These are phyloP conservation scores for Scomber colias DNA, from an alignment of 2,113 vertebrate genomes.

Conservation along the genomic window DNA sequence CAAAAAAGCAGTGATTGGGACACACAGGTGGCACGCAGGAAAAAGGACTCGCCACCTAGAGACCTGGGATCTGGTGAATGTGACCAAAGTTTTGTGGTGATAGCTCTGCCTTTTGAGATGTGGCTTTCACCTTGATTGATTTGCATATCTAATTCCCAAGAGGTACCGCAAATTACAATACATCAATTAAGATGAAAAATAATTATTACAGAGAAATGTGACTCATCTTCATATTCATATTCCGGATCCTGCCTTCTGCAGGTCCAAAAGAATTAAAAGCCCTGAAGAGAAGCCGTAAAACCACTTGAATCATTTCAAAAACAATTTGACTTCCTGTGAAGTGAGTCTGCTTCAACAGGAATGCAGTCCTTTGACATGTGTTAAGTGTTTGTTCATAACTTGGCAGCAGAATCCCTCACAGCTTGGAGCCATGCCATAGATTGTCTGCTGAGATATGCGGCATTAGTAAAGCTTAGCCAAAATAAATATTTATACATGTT, in stretches of 20 bases:
- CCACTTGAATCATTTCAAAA: not conserved
- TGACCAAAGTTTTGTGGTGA: constrained; percentile 11
- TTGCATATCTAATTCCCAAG: not conserved
- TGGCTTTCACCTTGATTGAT: not conserved
- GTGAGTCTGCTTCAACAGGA: not conserved
- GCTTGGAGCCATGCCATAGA: constrained; percentile 24
- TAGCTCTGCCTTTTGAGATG: not conserved
- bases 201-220: not conserved
- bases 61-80: constrained; percentile 27
- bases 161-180: not conserved
- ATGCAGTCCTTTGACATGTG: not conserved
- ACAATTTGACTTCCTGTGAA: constrained; percentile 4
- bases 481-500: constrained; percentile 17
- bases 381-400: constrained; percentile 22
- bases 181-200: not conserved
- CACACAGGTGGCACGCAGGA: not conserved
- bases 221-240: too few species aligned
- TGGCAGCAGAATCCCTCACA: not conserved
- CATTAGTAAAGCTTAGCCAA: not conserved
- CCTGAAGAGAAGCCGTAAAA: not conserved
- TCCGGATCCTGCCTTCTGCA: not conserved
- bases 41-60: constrained; percentile 20
- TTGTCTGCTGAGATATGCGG: constrained; percentile 4
- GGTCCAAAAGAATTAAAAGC: not conserved
- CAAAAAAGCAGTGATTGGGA: too few species aligned